phyloP scores from a whole-genome alignment of 1,140 invertebrate genomes.

The Yoshiicerus persimilis region DNA sequence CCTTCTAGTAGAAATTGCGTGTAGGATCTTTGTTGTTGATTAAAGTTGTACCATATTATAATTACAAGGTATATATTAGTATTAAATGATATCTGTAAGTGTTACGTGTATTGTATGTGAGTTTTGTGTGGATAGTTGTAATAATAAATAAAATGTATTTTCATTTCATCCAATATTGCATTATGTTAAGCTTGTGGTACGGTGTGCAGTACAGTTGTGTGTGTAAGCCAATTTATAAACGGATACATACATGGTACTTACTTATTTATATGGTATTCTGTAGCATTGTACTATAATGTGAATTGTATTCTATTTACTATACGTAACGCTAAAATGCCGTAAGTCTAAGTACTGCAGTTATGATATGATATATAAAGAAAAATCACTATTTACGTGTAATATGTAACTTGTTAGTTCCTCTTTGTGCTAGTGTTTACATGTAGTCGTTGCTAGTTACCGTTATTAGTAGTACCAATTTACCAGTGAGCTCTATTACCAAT shows the following conservation, averaged over 20 bases:
- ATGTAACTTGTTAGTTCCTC: constrained; percentile 13
- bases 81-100: too few species aligned
- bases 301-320: neutral
- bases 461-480: neutral
- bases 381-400: neutral
- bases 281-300: neutral
- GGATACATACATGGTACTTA: neutral
- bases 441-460: neutral
- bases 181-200: neutral
- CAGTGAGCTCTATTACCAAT: neutral
- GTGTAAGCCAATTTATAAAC: neutral
- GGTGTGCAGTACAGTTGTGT: neutral
- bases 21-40: too few species aligned
- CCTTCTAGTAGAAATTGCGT: too few species aligned
- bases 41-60: too few species aligned
- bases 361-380: neutral
- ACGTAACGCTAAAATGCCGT: neutral
- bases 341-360: neutral
- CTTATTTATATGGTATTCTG: neutral
- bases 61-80: too few species aligned
- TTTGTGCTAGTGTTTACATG: neutral
- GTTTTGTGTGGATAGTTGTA: neutral
- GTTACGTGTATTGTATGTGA: too few species aligned
- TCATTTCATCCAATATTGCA: neutral
- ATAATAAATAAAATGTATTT: neutral